Conservation (phyloP, 2,888 invertebrate genomes). For the Callyntrura guangdongensis region DNA sequence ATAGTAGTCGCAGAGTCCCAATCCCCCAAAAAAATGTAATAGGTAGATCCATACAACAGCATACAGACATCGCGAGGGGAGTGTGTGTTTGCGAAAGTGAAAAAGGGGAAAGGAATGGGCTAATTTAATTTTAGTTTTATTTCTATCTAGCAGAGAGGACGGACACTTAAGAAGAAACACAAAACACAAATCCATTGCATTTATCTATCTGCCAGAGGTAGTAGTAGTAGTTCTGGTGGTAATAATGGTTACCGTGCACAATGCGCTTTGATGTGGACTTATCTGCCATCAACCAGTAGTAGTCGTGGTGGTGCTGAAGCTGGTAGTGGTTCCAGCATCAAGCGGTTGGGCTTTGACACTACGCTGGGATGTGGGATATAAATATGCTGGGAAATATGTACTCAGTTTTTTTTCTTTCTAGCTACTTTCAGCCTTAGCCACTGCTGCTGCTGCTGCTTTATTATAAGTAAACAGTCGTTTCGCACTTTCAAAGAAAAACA, state of each 20-base stretch:
- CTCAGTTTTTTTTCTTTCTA: not conserved
- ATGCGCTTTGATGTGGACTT: not conserved
- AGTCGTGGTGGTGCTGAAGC: no score
- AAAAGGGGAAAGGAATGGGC: constrained; percentile 68
- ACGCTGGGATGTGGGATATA: not conserved
- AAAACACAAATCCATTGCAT: constrained; percentile 73
- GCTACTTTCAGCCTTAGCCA: not conserved
- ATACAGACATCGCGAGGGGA: constrained; percentile 7
- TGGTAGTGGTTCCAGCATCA: no score
- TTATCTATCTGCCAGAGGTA: constrained; percentile 15
- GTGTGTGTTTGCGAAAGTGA: constrained; percentile 19
- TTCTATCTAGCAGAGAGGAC: constrained; percentile 67
- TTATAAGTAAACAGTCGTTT: not conserved
- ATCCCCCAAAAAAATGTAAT: not conserved
- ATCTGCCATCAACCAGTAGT: not conserved
- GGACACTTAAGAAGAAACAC: constrained; percentile 72
- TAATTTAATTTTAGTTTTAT: constrained; percentile 80
- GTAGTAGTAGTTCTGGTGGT: not conserved
- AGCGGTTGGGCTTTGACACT: not conserved
- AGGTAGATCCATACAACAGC: constrained; percentile 1
- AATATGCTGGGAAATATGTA: not conserved
- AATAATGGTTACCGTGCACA: no score
- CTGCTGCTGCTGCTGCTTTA: not conserved
- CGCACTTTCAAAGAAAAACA: constrained; percentile 5
- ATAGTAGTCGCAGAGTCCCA: not conserved